These are phyloP conservation scores for Spea bombifrons DNA, from an alignment of 2,113 vertebrate genomes.

Conservation along the genomic window DNA sequence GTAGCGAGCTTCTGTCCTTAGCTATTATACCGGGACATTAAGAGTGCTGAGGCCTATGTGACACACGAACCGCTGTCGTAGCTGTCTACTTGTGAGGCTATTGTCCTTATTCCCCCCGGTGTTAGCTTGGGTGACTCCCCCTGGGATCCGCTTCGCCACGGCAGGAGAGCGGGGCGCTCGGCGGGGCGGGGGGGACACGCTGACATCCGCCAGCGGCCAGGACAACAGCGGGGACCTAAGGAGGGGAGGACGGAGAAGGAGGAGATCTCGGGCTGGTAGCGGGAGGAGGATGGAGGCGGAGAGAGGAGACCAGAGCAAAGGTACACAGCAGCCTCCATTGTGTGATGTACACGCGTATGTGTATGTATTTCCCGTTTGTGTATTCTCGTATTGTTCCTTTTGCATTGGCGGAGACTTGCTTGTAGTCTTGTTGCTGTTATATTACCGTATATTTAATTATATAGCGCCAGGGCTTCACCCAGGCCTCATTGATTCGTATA, in stretches of 20 bases:
- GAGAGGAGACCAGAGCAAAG: slow-evolving; percentile 30
- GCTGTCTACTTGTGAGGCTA: background rate
- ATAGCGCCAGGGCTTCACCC: too few relatives aligned
- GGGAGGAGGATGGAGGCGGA: slow-evolving; percentile 32
- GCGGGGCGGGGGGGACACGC: slow-evolving; percentile 43
- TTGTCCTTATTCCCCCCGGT: background rate
- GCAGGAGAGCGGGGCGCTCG: slow-evolving; percentile 44
- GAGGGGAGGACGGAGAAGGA: background rate
- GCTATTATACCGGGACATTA: background rate
- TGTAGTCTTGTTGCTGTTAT: too few relatives aligned
- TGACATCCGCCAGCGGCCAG: slow-evolving; percentile 31
- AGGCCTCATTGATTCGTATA: too few relatives aligned
- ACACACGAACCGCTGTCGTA: background rate
- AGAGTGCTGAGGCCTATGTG: background rate
- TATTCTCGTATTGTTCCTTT: too few relatives aligned
- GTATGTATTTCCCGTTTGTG: too few relatives aligned
- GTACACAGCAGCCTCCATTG: background rate
- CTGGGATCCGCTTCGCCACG: slow-evolving; percentile 41
- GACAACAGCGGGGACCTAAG: background rate
- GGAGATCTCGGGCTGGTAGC: background rate
- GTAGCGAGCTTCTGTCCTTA: background rate
- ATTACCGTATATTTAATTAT: too few relatives aligned
- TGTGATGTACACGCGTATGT: too few relatives aligned
- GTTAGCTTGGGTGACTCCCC: slow-evolving; percentile 2
- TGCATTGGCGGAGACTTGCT: too few relatives aligned